phyloP scores from a whole-genome alignment of 2,113 vertebrate genomes.

The Festucalex cinctus region DNA sequence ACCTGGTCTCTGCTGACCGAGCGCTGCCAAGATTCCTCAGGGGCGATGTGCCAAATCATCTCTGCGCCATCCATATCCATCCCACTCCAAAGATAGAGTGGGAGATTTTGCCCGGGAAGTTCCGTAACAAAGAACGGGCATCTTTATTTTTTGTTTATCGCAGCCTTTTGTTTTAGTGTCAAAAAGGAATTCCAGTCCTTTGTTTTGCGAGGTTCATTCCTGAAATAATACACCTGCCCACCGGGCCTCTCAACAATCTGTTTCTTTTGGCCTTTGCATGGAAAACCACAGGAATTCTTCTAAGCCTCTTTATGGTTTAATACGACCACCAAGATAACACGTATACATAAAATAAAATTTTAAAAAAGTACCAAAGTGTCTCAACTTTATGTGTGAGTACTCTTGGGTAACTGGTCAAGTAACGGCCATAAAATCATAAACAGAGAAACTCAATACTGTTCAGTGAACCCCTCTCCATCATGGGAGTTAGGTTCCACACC shows the following conservation, averaged over 20 bases:
- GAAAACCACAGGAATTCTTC: slow-evolving; percentile 30
- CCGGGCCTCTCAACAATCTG: neutral
- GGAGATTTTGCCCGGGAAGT: slow-evolving; percentile 49
- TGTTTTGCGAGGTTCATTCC: slow-evolving; percentile 28
- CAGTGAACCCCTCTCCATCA: neutral
- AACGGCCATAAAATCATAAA: neutral
- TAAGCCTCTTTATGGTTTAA: slow-evolving; percentile 5
- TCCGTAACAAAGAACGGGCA: slow-evolving; percentile 41
- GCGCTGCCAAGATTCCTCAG: slow-evolving; percentile 82
- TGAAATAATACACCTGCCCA: slow-evolving; percentile 49
- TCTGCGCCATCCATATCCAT: slow-evolving; percentile 44
- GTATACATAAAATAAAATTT: neutral
- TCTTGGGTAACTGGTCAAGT: neutral
- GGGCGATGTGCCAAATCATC: slow-evolving; percentile 79
- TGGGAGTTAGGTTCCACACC: neutral
- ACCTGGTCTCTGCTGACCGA: slow-evolving; percentile 78
- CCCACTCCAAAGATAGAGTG: slow-evolving; percentile 61
- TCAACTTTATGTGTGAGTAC: neutral
- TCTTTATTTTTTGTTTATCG: slow-evolving; percentile 9
- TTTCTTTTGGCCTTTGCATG: slow-evolving; percentile 34
- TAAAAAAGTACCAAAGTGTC: neutral
- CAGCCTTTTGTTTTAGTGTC: slow-evolving; percentile 46
- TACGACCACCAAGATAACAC: slow-evolving; percentile 5
- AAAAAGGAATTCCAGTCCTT: slow-evolving; percentile 49
- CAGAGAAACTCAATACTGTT: neutral